A percentile compares a stretch with the other conserved stretches of the same genome.
phyloP scores from a whole-genome alignment of 2,113 vertebrate species.

The Eublepharis macularius region DNA sequence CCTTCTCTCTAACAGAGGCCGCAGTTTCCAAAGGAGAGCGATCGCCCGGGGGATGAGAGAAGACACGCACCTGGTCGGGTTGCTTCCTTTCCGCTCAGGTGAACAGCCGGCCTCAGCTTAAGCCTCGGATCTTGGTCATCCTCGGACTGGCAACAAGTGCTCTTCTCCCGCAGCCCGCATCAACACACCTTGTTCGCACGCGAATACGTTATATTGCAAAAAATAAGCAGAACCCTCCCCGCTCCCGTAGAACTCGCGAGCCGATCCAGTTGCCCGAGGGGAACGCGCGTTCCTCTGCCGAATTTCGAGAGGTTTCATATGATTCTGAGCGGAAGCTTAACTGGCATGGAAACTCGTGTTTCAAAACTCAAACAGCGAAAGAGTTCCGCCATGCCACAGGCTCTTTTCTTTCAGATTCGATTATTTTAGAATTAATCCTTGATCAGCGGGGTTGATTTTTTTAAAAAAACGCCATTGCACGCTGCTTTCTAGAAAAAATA shows the following conservation, averaged over 20 bases:
- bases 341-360: not conserved
- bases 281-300: not conserved
- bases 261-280: not conserved
- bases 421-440: conserved; percentile 13
- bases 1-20: rapidly evolving
- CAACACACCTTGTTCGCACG: not conserved
- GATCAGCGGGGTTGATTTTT: not conserved
- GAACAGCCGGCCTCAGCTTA: not conserved
- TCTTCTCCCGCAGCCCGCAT: not conserved
- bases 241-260: conserved; percentile 9
- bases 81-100: not conserved
- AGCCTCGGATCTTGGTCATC: not conserved
- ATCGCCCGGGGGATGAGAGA: not conserved
- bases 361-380: not conserved
- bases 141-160: conserved; percentile 75
- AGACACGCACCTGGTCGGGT: not conserved
- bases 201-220: not conserved
- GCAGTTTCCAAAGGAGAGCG: not conserved
- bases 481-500: conserved; percentile 71
- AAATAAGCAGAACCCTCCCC: not conserved
- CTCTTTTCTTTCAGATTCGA: conserved; percentile 27
- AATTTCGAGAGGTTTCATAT: not conserved
- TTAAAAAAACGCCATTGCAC: conserved; percentile 30
- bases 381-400: not conserved
- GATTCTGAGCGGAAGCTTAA: not conserved